phyloP scores from a whole-genome alignment of 1,140 invertebrate genomes.

The Probaryconus sp. region DNA sequence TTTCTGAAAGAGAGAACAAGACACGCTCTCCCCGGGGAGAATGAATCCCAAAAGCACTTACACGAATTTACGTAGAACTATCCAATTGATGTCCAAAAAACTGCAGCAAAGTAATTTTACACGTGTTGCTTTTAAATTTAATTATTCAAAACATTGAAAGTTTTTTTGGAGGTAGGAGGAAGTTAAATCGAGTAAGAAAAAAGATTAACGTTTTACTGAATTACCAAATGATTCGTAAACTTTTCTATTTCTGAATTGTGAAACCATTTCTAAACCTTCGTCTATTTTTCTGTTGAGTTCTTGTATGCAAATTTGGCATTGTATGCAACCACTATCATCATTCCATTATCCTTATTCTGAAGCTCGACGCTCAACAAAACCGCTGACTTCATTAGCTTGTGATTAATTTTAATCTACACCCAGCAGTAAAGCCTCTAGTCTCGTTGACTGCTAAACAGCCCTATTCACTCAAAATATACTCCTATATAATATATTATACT shows the following conservation, averaged over 20 bases:
- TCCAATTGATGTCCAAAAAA: conserved; percentile 41
- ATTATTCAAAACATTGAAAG: conserved; percentile 3
- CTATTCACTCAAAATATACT: conserved; percentile 51
- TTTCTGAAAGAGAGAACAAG: conserved; percentile 52
- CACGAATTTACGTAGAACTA: conserved; percentile 33
- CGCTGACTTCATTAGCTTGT: conserved; percentile 59
- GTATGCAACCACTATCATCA: conserved; percentile 25
- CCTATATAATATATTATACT: conserved; percentile 45
- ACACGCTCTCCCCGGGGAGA: conserved; percentile 42
- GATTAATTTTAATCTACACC: conserved; percentile 62
- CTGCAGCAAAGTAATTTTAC: conserved; percentile 34
- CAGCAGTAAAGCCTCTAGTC: conserved; percentile 39
- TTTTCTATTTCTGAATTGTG: neutral
- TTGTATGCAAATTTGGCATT: conserved; percentile 1
- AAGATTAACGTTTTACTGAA: neutral
- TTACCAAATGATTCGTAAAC: too few relatives aligned
- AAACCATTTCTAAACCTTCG: neutral
- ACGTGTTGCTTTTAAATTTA: conserved; percentile 44
- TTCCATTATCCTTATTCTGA: conserved; percentile 47
- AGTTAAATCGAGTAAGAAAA: too few relatives aligned
- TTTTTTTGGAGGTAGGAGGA: too few relatives aligned
- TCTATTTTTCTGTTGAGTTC: conserved; percentile 6
- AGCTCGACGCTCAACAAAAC: conserved; percentile 37
- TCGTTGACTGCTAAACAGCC: conserved; percentile 57
- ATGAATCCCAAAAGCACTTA: conserved; percentile 52